Evolutionary conservation across 2,797 vertebrate species (phyloP).

Genomic region (Menidia menidia): DNA sequence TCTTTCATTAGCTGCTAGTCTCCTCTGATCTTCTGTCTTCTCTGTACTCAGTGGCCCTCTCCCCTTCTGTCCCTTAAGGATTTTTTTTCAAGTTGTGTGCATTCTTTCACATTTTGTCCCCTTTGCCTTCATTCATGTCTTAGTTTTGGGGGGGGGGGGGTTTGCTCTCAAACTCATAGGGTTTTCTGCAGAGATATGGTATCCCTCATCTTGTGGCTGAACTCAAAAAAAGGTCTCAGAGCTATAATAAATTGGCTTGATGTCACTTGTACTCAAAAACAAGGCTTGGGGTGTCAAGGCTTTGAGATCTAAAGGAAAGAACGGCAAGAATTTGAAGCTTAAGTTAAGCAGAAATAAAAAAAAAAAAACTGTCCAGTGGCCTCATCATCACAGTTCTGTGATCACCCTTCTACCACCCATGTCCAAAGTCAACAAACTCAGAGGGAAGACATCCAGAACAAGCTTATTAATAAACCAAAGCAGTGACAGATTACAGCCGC

Average conservation of each 20-base stretch:
- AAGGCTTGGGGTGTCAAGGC: constrained; percentile 19
- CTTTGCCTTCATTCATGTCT: constrained; percentile 9
- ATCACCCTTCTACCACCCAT: constrained; percentile 22
- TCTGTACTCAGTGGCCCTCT: constrained; percentile 37
- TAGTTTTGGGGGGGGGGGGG: too few species aligned
- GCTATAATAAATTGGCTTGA: constrained; percentile 49
- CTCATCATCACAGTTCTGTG: constrained; percentile 36
- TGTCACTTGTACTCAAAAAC: constrained; percentile 33
- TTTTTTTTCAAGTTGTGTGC: constrained; percentile 19
- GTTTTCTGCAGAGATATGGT: constrained; percentile 53
- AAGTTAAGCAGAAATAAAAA: neutral
- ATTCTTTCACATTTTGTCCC: constrained; percentile 30
- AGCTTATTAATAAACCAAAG: constrained; percentile 48
- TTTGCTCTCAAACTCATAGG: constrained; percentile 42
- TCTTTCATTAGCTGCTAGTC: constrained; percentile 61
- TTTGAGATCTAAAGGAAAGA: neutral
- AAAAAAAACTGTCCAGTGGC: neutral
- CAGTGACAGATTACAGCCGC: constrained; percentile 47
- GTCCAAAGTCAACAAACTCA: constrained; percentile 60
- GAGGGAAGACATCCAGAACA: constrained; percentile 40
- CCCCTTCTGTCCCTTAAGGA: constrained; percentile 39
- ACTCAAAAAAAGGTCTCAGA: constrained; percentile 62
- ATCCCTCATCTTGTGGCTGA: constrained; percentile 52
- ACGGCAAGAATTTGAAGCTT: neutral
- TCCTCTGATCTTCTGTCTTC: constrained; percentile 49